Base-by-base conservation (phyloP, 1,140 invertebrate genomes). In the Drosophila leontia region DNA sequence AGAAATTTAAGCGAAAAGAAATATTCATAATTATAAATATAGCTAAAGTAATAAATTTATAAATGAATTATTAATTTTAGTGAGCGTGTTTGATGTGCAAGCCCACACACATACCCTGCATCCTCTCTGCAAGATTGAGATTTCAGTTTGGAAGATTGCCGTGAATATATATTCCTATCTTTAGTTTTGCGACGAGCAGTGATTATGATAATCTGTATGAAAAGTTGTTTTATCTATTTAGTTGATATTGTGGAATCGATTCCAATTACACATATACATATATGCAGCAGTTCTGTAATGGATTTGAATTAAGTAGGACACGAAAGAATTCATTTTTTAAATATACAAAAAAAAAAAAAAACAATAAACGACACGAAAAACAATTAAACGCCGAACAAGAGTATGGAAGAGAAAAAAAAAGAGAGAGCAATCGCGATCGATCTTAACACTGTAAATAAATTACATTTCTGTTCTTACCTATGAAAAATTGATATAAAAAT, bases 11-110 rank as follows among this genome's bases (percentile, higher is more conserved):
- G 60, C 51, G 59, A 58, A 70, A 78, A 55, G 37, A 72, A 88
- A 84, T 75, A 90, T 71, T 88, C 83, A 90, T 87, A 79, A 90
- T 63, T 88, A 84, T 90, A 90, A 71, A 84, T 88, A 90, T 88
- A 88, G 84, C 85, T 88, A 88, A 87, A 87, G 53, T 88, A 90
- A 88, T 88, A 88, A 88, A 88, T 90, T 88, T 88, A 88, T 88
- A 90, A 90, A 81, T 90, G 85, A 88, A 88, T 87, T 90, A 88
- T 80, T 71, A 78, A 78, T 81, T 78, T 84, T 90, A 90, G 74
- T 69, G 63, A 84, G 85, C 80, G 77, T 55, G 35, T 87, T 87
- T 77, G 63, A 87, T 87, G 83, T 87, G 83, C 62, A 87, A 34
- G 29, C 61, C 44, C 61, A 15, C 32, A 13, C 50, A 29, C 50